phyloP scores from a whole-genome alignment of 2,888 invertebrate genomes.

The Saturnia pavonia region DNA sequence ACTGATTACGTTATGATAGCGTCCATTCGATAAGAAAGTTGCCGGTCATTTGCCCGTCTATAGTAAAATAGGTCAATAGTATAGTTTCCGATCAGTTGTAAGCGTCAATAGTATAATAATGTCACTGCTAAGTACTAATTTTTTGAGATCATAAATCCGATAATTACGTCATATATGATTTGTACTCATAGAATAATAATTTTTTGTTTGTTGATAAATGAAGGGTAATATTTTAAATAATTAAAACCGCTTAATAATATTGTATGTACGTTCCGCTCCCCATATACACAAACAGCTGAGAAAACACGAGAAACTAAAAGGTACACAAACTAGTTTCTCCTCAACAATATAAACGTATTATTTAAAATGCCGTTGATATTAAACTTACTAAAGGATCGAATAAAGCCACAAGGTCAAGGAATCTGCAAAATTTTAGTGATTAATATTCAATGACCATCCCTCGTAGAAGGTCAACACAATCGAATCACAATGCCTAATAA shows the following conservation, averaged over 20 bases:
- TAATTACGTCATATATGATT: too few relatives aligned
- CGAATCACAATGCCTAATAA: slow-evolving; percentile 4
- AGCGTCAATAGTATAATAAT: too few relatives aligned
- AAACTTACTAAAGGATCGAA: not conserved
- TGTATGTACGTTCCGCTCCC: not conserved
- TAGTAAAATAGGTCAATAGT: too few relatives aligned
- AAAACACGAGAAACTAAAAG: not conserved
- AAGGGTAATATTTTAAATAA: not conserved
- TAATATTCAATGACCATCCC: not conserved
- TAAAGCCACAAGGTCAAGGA: not conserved
- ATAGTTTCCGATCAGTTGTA: too few relatives aligned
- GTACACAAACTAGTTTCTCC: not conserved
- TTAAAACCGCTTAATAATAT: not conserved
- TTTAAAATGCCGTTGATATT: not conserved
- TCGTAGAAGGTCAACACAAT: not conserved
- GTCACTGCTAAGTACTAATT: too few relatives aligned
- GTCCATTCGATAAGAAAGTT: too few relatives aligned
- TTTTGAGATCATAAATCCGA: too few relatives aligned
- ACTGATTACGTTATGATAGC: too few relatives aligned
- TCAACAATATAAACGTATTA: not conserved
- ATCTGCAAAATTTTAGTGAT: not conserved
- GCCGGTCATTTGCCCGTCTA: too few relatives aligned
- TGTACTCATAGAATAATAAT: too few relatives aligned
- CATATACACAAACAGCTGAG: not conserved
- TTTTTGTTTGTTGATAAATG: too few relatives aligned